A percentile compares a stretch with the other conserved stretches of the same genome.
Conservation (phyloP, 1,140 invertebrate species). For the Hetaerina americana region DNA sequence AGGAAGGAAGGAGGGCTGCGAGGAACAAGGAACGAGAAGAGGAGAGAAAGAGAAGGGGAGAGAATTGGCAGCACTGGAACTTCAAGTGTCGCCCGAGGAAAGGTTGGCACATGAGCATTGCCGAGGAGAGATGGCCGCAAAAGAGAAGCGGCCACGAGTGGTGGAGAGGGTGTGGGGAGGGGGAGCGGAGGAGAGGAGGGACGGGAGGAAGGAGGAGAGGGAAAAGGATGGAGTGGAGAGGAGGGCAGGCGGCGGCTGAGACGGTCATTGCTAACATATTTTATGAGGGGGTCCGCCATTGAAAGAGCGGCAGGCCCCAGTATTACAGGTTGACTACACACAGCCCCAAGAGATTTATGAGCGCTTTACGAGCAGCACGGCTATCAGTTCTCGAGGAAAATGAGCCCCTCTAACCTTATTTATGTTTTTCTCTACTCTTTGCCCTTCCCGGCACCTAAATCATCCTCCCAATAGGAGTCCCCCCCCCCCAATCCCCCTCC, state of each 20-base stretch:
- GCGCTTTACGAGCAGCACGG: slow-evolving; percentile 9
- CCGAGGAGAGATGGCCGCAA: neutral
- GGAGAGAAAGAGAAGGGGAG: slow-evolving; percentile 25
- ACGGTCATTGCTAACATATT: slow-evolving; percentile 13
- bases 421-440: slow-evolving; percentile 11
- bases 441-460: slow-evolving; percentile 7
- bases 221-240: slow-evolving; percentile 20
- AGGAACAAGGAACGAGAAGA: slow-evolving; percentile 35
- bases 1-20: no score
- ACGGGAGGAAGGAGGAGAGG: slow-evolving; percentile 10
- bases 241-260: slow-evolving; percentile 12
- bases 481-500: neutral
- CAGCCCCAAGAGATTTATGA: slow-evolving; percentile 11
- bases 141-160: neutral
- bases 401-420: slow-evolving; percentile 14
- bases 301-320: slow-evolving; percentile 6
- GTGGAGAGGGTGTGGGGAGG: neutral
- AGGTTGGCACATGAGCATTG: neutral
- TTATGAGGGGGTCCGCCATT: slow-evolving; percentile 13
- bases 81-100: neutral
- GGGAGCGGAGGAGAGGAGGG: slow-evolving; percentile 13
- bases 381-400: slow-evolving; percentile 11
- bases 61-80: neutral
- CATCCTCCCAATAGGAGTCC: neutral
- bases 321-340: slow-evolving; percentile 6